These are phyloP conservation scores for Mycetomoellerius zeteki DNA, from an alignment of 1,140 invertebrate genomes.

Conservation along the genomic window DNA sequence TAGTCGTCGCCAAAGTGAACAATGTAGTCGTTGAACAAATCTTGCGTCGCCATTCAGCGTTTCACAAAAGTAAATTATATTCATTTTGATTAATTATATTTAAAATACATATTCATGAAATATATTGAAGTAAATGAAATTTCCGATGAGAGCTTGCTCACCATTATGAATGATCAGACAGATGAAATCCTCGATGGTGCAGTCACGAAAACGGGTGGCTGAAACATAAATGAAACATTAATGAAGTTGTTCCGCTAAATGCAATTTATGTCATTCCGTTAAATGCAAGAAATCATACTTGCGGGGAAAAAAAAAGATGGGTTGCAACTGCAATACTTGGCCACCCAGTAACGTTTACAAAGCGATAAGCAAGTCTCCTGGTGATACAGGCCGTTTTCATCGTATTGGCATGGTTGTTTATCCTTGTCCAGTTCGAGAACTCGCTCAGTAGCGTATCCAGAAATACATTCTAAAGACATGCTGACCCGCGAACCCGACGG, in stretches of 20 bases:
- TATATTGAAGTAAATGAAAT: background rate
- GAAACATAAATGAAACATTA: slow-evolving; percentile 29
- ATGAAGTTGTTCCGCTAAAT: background rate
- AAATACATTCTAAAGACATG: slow-evolving; percentile 41
- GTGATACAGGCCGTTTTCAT: slow-evolving; percentile 26
- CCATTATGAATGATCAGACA: slow-evolving; percentile 58
- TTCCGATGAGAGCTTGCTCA: slow-evolving; percentile 7
- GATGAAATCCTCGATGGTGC: slow-evolving; percentile 54
- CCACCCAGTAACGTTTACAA: slow-evolving; percentile 51
- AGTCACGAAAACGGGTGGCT: slow-evolving; percentile 45
- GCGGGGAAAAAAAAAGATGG: slow-evolving; percentile 60
- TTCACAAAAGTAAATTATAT: slow-evolving; percentile 11
- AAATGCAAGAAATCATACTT: slow-evolving; percentile 32
- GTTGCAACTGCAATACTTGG: slow-evolving; percentile 58
- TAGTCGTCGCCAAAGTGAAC: slow-evolving; percentile 6
- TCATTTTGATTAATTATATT: slow-evolving; percentile 1
- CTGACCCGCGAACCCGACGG: slow-evolving; percentile 36
- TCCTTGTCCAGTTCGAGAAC: slow-evolving; percentile 50
- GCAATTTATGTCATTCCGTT: background rate
- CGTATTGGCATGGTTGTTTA: slow-evolving; percentile 52
- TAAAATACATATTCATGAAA: background rate
- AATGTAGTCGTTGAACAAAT: slow-evolving; percentile 60
- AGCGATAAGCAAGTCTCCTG: slow-evolving; percentile 62
- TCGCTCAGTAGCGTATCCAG: slow-evolving; percentile 55
- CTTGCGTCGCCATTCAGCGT: slow-evolving; percentile 18